Percentiles rank a stretch among this genome's conserved stretches.
Conservation (phyloP, 2,113 vertebrate genomes). For the Ameiurus melas region DNA sequence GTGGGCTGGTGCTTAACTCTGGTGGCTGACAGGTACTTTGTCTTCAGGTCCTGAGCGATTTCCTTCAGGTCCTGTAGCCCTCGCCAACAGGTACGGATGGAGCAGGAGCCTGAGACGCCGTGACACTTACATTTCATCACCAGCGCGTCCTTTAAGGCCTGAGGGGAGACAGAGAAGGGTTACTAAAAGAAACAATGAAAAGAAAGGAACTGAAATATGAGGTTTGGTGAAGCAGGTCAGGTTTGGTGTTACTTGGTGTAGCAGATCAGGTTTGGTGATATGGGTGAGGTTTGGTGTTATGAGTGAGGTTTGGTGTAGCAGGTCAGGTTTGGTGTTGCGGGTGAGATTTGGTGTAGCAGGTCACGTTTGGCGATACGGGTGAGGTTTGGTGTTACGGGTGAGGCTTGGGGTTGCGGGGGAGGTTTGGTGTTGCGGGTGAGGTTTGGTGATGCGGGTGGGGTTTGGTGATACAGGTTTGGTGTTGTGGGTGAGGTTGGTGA, state of each 20-base stretch:
- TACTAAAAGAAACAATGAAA: not conserved
- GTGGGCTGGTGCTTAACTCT: constrained; percentile 93
- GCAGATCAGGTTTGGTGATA: not conserved
- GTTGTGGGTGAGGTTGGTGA: no score
- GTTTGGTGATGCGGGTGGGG: no score
- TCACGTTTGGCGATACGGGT: no score
- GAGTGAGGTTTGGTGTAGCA: not conserved
- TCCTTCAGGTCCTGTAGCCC: constrained; percentile 91
- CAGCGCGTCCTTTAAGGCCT: constrained; percentile 87
- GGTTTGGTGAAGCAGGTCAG: not conserved
- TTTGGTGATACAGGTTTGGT: no score
- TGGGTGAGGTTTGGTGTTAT: not conserved
- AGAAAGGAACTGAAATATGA: not conserved
- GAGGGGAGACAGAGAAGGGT: not conserved
- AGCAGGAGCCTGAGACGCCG: constrained; percentile 97
- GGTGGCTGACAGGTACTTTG: constrained; percentile 93
- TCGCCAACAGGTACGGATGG: constrained; percentile 97
- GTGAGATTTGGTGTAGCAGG: no score
- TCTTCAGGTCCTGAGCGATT: constrained; percentile 92
- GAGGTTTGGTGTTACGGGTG: no score
- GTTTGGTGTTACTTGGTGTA: not conserved
- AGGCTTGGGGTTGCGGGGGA: no score
- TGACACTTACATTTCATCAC: constrained; percentile 99
- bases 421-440: no score
- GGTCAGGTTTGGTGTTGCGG: no score